phyloP scores from a whole-genome alignment of 2,797 vertebrate species.

The Threskiornis aethiopicus region DNA sequence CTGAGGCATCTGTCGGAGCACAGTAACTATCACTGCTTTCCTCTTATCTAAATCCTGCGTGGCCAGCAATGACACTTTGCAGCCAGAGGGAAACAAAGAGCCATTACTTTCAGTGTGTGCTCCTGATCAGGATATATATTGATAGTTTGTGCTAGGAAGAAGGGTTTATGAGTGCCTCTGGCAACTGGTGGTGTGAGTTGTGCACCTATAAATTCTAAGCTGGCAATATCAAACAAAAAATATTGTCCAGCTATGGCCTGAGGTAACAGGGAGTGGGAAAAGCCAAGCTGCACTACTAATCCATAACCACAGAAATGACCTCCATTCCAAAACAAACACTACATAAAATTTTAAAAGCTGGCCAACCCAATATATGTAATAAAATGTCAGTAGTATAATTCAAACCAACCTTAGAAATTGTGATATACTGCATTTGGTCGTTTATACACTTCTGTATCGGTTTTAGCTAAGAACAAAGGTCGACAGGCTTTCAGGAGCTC shows the following conservation, averaged over 20 bases:
- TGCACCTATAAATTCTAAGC: conserved; percentile 62
- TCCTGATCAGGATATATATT: conserved; percentile 50
- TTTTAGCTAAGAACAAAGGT: not conserved
- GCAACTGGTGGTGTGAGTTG: conserved; percentile 40
- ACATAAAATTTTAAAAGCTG: conserved; percentile 50
- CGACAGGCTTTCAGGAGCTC: not conserved
- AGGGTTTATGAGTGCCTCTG: conserved; percentile 62
- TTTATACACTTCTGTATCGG: not conserved
- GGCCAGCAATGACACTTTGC: not conserved
- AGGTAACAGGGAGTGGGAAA: conserved; percentile 40
- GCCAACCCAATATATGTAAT: not conserved
- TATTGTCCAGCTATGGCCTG: conserved; percentile 33
- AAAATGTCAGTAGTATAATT: conserved; percentile 29
- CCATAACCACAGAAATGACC: conserved; percentile 52
- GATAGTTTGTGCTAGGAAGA: conserved; percentile 52
- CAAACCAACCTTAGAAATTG: conserved; percentile 8
- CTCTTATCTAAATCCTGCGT: not conserved
- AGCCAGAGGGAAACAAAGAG: conserved; percentile 54
- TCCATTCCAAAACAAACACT: conserved; percentile 54
- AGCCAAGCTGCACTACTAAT: conserved; percentile 39
- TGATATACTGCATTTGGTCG: conserved; percentile 5
- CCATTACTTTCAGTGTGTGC: not conserved
- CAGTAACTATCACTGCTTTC: not conserved
- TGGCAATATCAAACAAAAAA: conserved; percentile 58
- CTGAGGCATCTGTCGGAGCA: not conserved